phyloP scores from a whole-genome alignment of 2,113 vertebrate species.

The Odontesthes bonariensis region DNA sequence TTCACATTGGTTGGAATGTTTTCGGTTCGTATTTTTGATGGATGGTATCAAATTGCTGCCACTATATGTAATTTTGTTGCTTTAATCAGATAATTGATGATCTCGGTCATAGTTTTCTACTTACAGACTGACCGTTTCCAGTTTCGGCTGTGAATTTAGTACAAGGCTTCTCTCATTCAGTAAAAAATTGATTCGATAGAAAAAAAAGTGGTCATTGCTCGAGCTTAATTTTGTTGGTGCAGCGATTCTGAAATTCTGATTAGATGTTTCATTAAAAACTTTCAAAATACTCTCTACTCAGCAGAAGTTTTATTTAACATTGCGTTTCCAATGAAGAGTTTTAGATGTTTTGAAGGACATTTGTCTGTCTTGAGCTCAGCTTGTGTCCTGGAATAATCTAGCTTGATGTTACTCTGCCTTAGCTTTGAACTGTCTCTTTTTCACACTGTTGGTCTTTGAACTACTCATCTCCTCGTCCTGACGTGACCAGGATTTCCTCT shows the following conservation, averaged over 20 bases:
- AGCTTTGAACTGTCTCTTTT: not conserved
- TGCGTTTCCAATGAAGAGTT: too few relatives aligned
- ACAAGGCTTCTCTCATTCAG: not conserved
- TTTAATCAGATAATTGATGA: not conserved
- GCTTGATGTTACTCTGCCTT: not conserved
- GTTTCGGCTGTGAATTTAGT: not conserved
- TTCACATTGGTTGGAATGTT: not conserved
- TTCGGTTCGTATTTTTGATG: not conserved
- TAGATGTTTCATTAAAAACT: too few relatives aligned
- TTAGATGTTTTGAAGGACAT: not conserved
- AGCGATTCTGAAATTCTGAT: not conserved
- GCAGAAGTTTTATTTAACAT: too few relatives aligned
- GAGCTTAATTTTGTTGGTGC: not conserved
- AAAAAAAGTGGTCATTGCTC: not conserved
- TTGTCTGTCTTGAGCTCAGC: not conserved
- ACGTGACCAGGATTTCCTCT: not conserved
- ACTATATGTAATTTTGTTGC: not conserved
- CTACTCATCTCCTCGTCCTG: not conserved
- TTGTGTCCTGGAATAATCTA: not conserved
- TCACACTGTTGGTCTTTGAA: constrained; percentile 5
- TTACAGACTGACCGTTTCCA: too few relatives aligned
- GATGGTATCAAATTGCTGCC: not conserved
- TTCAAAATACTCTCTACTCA: too few relatives aligned
- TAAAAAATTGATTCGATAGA: too few relatives aligned
- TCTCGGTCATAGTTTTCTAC: not conserved